Percentiles rank a stretch among this genome's conserved stretches.
Conservation (phyloP, 2,797 vertebrate genomes). For the Micromesistius poutassou region DNA sequence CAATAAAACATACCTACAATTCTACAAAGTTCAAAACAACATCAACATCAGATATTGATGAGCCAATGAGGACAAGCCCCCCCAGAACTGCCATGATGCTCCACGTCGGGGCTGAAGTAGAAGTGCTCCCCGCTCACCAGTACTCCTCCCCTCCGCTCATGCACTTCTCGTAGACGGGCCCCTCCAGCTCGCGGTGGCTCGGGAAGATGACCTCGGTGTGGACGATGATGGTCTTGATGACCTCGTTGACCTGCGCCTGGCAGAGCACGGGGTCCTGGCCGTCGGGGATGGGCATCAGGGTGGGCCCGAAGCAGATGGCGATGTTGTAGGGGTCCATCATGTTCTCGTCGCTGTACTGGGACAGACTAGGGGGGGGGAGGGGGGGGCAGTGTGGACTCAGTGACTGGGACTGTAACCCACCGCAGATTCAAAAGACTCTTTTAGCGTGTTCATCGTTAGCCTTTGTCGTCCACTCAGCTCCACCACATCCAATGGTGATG, state of each 20-base stretch:
- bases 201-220: constrained; percentile 95
- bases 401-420: neutral
- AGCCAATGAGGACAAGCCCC: too few relatives aligned
- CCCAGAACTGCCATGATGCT: too few relatives aligned
- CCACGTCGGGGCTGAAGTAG: too few relatives aligned
- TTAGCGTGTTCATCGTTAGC: neutral
- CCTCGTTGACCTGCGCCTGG: constrained; percentile 96
- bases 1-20: too few relatives aligned
- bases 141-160: constrained; percentile 98
- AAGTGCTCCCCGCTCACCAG: constrained; percentile 78
- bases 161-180: constrained; percentile 96
- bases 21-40: too few relatives aligned
- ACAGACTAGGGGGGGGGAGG: constrained; percentile 77
- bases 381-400: neutral
- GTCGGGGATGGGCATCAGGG: constrained; percentile 96
- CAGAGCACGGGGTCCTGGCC: constrained; percentile 93
- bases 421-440: neutral
- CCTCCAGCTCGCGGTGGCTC: constrained; percentile 87
- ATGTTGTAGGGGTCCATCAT: constrained; percentile 99
- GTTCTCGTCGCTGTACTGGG: constrained; percentile 98
- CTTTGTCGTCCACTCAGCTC: neutral
- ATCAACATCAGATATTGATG: too few relatives aligned
- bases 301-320: constrained; percentile 98
- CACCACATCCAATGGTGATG: neutral
- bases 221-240: constrained; percentile 96